Percentiles rank a stretch among this genome's conserved stretches.
Conservation (phyloP, 2,888 invertebrate species). For the Heliconius hortense region DNA sequence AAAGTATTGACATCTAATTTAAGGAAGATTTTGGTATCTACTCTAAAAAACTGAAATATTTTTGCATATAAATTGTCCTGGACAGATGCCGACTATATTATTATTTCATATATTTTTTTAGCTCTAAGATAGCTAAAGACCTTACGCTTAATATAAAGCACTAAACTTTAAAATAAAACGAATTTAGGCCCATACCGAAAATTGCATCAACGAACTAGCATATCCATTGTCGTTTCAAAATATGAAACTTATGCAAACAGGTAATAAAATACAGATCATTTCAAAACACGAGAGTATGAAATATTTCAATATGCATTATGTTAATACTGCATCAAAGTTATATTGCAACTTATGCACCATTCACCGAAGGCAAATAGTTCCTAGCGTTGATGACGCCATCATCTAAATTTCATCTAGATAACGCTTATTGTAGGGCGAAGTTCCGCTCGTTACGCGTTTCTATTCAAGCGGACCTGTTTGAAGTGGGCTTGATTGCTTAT, state of each 20-base stretch:
- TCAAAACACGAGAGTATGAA: background rate
- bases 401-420: slow-evolving; percentile 43
- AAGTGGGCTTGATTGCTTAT: slow-evolving; percentile 65
- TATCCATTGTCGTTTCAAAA: background rate
- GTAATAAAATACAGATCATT: background rate
- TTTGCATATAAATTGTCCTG: too few species aligned
- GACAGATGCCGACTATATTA: too few species aligned
- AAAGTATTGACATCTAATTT: too few species aligned
- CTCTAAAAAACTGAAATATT: too few species aligned
- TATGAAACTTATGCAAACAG: background rate
- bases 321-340: slow-evolving; percentile 17
- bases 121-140: too few species aligned
- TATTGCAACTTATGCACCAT: slow-evolving; percentile 26
- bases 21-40: too few species aligned
- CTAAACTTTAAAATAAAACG: background rate
- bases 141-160: too few species aligned
- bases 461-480: slow-evolving; percentile 59
- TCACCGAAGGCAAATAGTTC: slow-evolving; percentile 26
- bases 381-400: slow-evolving; percentile 31
- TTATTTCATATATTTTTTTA: too few species aligned
- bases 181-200: background rate
- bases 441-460: slow-evolving; percentile 55
- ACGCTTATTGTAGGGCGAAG: slow-evolving; percentile 49
- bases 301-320: slow-evolving; percentile 13
- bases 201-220: background rate